Percentiles rank a stretch among this genome's conserved stretches.
phyloP scores from a whole-genome alignment of 1,140 invertebrate species.

The Harpegnathos saltator region DNA sequence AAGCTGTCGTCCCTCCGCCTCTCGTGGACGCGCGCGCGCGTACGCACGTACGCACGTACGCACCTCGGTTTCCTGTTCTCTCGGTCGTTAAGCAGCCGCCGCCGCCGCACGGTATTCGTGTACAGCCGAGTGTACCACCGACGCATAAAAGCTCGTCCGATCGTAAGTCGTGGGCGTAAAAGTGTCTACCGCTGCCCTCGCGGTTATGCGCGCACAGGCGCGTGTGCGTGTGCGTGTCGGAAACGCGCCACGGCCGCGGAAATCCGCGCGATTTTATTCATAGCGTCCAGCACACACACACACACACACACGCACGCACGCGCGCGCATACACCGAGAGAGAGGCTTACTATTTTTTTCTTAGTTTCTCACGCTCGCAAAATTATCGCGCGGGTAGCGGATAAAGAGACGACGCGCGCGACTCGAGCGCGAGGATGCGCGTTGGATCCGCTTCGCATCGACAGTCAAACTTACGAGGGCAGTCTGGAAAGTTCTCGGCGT shows the following conservation, averaged over 20 bases:
- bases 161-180: slow-evolving; percentile 54
- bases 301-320: no score
- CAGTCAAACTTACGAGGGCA: no score
- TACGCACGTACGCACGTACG: not conserved
- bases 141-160: slow-evolving; percentile 20
- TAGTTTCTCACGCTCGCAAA: no score
- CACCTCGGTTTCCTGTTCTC: slow-evolving; percentile 52
- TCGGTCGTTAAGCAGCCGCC: slow-evolving; percentile 28
- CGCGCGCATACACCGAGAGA: no score
- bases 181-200: slow-evolving; percentile 24
- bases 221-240: no score
- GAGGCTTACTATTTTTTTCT: no score
- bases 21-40: not conserved
- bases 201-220: slow-evolving; percentile 19
- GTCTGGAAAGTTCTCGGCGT: no score
- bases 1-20: slow-evolving; percentile 15
- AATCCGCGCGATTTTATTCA: not conserved
- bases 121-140: slow-evolving; percentile 24
- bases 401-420: no score
- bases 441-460: no score
- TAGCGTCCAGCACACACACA: not conserved
- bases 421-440: no score
- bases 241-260: no score
- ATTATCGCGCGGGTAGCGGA: no score
- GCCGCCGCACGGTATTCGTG: slow-evolving; percentile 22